Evolutionary conservation across 1,140 invertebrate genomes (phyloP).

Genomic region (Cyclina sinensis): DNA sequence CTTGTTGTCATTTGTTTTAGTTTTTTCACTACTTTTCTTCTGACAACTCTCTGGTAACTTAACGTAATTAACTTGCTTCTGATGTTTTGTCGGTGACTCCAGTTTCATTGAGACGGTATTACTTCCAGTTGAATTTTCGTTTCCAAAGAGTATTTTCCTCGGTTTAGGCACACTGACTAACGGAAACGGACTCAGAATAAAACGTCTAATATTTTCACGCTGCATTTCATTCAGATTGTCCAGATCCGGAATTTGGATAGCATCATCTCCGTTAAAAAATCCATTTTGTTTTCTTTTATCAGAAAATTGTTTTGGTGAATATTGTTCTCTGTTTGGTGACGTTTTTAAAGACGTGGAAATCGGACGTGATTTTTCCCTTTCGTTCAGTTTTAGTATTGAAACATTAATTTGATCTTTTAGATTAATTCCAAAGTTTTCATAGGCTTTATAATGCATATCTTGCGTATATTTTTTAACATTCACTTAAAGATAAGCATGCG

Average conservation of each 20-base stretch:
- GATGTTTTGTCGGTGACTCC: neutral
- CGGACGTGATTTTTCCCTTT: neutral
- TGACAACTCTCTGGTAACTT: no score
- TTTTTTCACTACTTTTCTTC: no score
- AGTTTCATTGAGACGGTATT: neutral
- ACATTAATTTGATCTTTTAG: neutral
- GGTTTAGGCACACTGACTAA: slow-evolving; percentile 6
- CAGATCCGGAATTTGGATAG: neutral
- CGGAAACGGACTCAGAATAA: slow-evolving; percentile 17
- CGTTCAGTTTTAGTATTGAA: neutral
- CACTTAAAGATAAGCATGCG: neutral
- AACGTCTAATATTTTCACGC: slow-evolving; percentile 21
- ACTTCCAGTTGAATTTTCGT: neutral
- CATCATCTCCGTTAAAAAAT: neutral
- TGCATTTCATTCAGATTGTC: slow-evolving; percentile 9
- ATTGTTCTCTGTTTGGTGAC: neutral
- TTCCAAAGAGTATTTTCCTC: slow-evolving; percentile 12
- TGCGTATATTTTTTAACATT: neutral
- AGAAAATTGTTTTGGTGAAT: neutral
- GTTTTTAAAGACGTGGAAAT: neutral
- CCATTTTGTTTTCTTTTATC: neutral
- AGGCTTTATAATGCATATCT: neutral
- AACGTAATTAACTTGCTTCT: no score
- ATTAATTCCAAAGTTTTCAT: neutral
- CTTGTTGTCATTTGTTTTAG: neutral